Conservation (phyloP, 2,113 vertebrate genomes). For the Phrynosoma blainvillii region DNA sequence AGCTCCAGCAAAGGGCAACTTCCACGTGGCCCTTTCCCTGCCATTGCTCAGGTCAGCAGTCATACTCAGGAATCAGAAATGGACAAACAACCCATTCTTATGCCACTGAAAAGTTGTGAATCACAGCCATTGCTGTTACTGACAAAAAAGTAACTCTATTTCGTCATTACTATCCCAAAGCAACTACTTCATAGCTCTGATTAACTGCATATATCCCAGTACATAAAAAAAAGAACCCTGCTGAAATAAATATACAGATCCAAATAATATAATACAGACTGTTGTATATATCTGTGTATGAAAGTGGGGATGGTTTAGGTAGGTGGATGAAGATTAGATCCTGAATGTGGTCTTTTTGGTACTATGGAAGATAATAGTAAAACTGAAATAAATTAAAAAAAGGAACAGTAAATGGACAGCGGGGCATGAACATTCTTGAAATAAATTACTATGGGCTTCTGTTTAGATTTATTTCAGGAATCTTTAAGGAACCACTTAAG, state of each 20-base stretch:
- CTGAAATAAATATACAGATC: not conserved
- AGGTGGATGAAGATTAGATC: not conserved
- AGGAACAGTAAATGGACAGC: not conserved
- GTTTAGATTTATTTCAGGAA: slow-evolving; percentile 2
- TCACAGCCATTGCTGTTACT: too few relatives aligned
- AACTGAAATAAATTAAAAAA: not conserved
- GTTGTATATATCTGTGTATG: not conserved
- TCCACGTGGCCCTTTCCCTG: too few relatives aligned
- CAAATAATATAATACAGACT: too few relatives aligned
- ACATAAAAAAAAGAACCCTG: not conserved
- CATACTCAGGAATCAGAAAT: too few relatives aligned
- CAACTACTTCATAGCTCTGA: too few relatives aligned
- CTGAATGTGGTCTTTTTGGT: not conserved
- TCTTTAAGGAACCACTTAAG: not conserved
- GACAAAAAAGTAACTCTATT: too few relatives aligned
- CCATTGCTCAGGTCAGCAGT: too few relatives aligned
- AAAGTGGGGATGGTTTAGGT: not conserved
- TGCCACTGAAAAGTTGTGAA: too few relatives aligned
- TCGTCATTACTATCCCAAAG: too few relatives aligned
- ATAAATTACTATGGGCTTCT: not conserved
- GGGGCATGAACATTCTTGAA: not conserved
- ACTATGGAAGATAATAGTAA: not conserved
- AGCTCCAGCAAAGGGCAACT: too few relatives aligned
- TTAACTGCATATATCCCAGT: too few relatives aligned
- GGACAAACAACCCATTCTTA: too few relatives aligned